Conservation (phyloP, 2,797 vertebrate species). For the Prunella strophiata region DNA sequence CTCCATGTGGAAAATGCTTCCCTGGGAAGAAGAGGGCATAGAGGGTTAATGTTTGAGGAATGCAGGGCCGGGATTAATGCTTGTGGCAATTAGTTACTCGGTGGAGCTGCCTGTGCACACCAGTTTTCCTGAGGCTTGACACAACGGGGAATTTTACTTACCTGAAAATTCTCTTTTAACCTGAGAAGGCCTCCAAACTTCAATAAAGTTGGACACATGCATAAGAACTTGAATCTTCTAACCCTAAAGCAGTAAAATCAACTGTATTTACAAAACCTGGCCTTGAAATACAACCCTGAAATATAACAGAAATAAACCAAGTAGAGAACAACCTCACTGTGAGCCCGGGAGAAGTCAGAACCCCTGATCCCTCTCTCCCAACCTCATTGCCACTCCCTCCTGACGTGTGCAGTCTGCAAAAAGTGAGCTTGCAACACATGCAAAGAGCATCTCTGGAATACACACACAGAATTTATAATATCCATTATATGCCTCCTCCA, state of each 20-base stretch:
- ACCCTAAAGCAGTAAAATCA: background rate
- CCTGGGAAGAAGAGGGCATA: background rate
- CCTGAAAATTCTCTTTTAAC: background rate
- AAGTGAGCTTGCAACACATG: constrained; percentile 3
- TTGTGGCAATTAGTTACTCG: background rate
- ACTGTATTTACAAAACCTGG: background rate
- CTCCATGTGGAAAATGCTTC: background rate
- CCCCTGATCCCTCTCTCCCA: background rate
- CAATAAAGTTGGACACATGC: background rate
- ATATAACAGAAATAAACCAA: background rate
- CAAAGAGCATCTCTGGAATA: constrained; percentile 58
- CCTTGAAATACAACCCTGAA: background rate
- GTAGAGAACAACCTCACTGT: background rate
- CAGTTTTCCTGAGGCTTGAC: constrained; percentile 10
- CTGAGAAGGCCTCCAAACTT: background rate
- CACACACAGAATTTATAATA: constrained; percentile 54
- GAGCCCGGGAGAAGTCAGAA: background rate
- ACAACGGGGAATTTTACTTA: background rate
- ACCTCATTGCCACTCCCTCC: background rate
- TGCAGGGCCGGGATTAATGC: background rate
- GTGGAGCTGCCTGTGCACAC: background rate
- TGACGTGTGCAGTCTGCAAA: background rate
- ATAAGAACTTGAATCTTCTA: background rate
- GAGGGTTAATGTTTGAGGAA: constrained; percentile 32
- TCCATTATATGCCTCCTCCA: constrained; percentile 66